Base-by-base conservation (phyloP, 2,888 invertebrate genomes). In the Platycheirus rosarum region DNA sequence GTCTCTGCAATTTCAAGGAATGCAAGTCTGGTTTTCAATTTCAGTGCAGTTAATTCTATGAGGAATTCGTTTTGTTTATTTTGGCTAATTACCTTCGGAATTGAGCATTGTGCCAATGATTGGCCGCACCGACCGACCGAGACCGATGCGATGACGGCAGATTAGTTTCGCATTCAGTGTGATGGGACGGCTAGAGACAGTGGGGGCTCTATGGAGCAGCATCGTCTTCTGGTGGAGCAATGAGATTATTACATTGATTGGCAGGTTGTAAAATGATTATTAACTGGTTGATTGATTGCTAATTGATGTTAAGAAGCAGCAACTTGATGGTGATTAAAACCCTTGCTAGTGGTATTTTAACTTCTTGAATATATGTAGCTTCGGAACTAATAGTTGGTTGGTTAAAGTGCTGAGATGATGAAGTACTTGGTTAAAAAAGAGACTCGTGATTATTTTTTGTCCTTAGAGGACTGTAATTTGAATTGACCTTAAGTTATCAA, bases 61-160 rank as follows among this genome's bases (percentile, higher is more conserved):
- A 37, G 62, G 62, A 77, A 82, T 82, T 70, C 40, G 48, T 76
- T 82, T 82, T 71, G 65, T 66, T 80, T 63, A 80, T 76, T 80
- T 80, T 70, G 62, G 70, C 71, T 82, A 82, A 82, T 76, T 82
- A 71, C 48, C 37, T 40, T 26, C 14, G 48, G 35, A 76, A 55
- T 51, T 62, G 65, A 29, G 42, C 35, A 57, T 35, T 75, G 70
- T 53, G 51, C 60, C 13, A 65, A 51, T 65, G 70, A 65, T 76
- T 71, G 62, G 18, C 32, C 32, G 29, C 16, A 20, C 18, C 37
- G 13, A 2, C 20, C 14, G 35, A 2, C n/a, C 1, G 26, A n/a
- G n/a, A n/a, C n/a, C n/a, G n/a, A n/a, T n/a, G n/a, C n/a, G n/a
- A n/a, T n/a, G n/a, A 16, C 35, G 11, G 44, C 8, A 26, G 51